These are phyloP conservation scores for Pyrocoelia pectoralis DNA, from an alignment of 2,888 invertebrate species.

Conservation along the genomic window DNA sequence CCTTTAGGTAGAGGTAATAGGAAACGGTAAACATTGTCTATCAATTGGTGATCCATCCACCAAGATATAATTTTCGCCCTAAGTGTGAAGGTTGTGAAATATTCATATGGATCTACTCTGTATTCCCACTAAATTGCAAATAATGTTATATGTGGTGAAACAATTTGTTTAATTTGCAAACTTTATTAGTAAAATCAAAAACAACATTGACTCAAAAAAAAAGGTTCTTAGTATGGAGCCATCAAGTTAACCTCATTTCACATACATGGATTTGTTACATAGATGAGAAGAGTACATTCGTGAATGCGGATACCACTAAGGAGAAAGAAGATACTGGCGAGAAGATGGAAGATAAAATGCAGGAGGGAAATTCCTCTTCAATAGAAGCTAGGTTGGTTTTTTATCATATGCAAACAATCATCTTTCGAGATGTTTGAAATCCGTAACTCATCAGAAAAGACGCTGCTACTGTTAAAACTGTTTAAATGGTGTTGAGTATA, in stretches of 20 bases:
- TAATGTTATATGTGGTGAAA: conserved; percentile 12
- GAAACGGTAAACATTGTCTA: too few relatives aligned
- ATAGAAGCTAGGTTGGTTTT: conserved; percentile 43
- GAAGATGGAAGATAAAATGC: conserved; percentile 34
- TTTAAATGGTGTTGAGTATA: neutral
- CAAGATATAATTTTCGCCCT: too few relatives aligned
- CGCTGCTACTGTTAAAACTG: conserved; percentile 31
- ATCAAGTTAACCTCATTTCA: conserved; percentile 42
- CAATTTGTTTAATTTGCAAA: neutral
- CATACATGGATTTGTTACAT: conserved; percentile 47
- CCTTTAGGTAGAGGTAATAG: too few relatives aligned
- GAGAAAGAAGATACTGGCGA: conserved; percentile 38
- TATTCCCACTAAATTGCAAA: neutral
- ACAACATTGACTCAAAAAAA: conserved; percentile 18
- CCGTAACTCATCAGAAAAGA: conserved; percentile 38
- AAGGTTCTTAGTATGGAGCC: conserved; percentile 40
- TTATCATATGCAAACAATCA: conserved; percentile 22
- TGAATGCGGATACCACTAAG: conserved; percentile 25
- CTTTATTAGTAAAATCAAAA: conserved; percentile 19
- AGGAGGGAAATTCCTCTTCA: conserved; percentile 34
- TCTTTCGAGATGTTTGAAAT: conserved; percentile 14
- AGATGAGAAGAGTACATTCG: conserved; percentile 46
- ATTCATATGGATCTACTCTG: too few relatives aligned
- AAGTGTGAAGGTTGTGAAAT: too few relatives aligned
- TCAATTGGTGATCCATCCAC: too few relatives aligned